A percentile compares a stretch with the other conserved stretches of the same genome.
Conservation (phyloP, 2,888 invertebrate species). For the Sarcophaga caerulescens region DNA sequence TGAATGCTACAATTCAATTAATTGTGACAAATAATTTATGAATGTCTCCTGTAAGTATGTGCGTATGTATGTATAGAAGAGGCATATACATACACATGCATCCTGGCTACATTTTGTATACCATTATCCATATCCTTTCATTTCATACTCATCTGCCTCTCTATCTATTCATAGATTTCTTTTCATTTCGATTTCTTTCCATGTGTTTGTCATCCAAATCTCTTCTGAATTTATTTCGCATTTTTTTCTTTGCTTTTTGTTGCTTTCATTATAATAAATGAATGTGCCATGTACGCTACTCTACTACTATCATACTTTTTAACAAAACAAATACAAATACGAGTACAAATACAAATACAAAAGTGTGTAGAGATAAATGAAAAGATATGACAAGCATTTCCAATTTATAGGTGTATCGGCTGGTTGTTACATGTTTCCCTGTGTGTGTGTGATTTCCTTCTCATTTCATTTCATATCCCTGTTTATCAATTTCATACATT, state of each 20-base stretch:
- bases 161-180: slow-evolving; percentile 1
- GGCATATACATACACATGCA: neutral
- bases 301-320: neutral
- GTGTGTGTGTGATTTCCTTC: slow-evolving; percentile 54
- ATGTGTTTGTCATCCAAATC: slow-evolving; percentile 42
- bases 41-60: slow-evolving; percentile 70
- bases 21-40: slow-evolving; percentile 79
- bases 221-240: too few relatives aligned
- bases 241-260: neutral
- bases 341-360: slow-evolving; percentile 44
- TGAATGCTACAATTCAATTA: slow-evolving; percentile 78
- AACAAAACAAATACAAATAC: slow-evolving; percentile 65
- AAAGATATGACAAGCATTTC: slow-evolving; percentile 81
- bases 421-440: neutral
- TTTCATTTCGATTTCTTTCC: slow-evolving; percentile 35
- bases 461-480: slow-evolving; percentile 48
- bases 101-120: slow-evolving; percentile 8
- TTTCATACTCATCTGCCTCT: slow-evolving; percentile 7
- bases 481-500: slow-evolving; percentile 65
- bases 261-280: slow-evolving; percentile 44
- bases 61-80: slow-evolving; percentile 33
- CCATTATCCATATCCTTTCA: slow-evolving; percentile 34
- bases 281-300: slow-evolving; percentile 66
- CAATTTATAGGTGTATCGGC: slow-evolving; percentile 75
- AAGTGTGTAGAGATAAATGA: slow-evolving; percentile 74